These are phyloP conservation scores for Auanema sp. DNA, from an alignment of 2,888 invertebrate genomes.

Conservation along the genomic window DNA sequence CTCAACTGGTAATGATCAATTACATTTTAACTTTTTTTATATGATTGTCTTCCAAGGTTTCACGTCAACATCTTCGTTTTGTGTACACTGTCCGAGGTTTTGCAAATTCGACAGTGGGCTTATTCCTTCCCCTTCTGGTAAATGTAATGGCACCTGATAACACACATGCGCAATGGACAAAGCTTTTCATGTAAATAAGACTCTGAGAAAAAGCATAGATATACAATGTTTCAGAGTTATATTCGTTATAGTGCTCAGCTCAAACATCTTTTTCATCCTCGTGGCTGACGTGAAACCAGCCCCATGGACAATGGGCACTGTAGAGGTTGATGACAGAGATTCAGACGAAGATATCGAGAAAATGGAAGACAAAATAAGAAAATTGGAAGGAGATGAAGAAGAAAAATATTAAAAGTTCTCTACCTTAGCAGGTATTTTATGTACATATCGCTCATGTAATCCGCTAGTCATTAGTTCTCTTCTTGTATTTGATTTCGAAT, in stretches of 20 bases:
- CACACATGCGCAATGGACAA: constrained; percentile 30
- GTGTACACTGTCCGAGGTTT: constrained; percentile 30
- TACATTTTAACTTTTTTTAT: neutral
- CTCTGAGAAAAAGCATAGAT: too few relatives aligned
- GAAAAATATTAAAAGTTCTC: neutral
- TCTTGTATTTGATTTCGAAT: too few relatives aligned
- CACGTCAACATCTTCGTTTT: constrained; percentile 28
- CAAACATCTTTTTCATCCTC: constrained; percentile 36
- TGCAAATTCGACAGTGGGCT: constrained; percentile 26
- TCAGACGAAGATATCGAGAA: constrained; percentile 25
- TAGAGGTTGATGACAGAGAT: constrained; percentile 24
- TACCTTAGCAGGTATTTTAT: neutral
- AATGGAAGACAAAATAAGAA: constrained; percentile 2
- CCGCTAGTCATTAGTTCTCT: too few relatives aligned
- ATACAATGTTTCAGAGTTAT: constrained; percentile 25
- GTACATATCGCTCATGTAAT: too few relatives aligned
- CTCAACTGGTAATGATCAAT: constrained; percentile 23
- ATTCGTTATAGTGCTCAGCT: constrained; percentile 29
- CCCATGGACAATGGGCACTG: constrained; percentile 33
- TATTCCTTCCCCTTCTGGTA: constrained; percentile 30
- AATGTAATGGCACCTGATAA: constrained; percentile 30
- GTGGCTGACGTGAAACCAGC: constrained; percentile 30
- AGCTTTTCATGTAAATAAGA: constrained; percentile 29
- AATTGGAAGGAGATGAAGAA: neutral
- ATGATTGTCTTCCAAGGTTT: neutral